Conservation (phyloP, 2,888 invertebrate genomes). For the Allygus modestus region DNA sequence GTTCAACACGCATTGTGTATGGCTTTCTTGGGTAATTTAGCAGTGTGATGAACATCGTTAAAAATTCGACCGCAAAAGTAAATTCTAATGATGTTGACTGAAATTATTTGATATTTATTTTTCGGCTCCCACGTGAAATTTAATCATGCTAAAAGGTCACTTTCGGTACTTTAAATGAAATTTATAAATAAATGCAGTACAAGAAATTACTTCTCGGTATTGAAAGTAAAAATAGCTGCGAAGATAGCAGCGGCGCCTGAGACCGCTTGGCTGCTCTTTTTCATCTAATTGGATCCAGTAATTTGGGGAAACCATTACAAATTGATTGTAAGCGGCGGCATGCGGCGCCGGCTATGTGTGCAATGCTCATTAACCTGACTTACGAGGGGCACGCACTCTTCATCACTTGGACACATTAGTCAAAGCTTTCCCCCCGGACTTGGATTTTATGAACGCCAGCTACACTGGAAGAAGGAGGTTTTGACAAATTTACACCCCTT, state of each 20-base stretch:
- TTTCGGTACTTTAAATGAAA: too few species aligned
- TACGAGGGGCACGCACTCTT: not conserved
- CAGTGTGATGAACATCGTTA: too few species aligned
- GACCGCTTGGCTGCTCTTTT: not conserved
- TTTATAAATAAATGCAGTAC: too few species aligned
- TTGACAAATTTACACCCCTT: conserved; percentile 50
- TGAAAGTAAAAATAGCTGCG: conserved; percentile 1
- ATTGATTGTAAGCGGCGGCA: conserved; percentile 24
- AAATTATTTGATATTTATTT: too few species aligned
- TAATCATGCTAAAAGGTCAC: too few species aligned
- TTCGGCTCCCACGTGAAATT: too few species aligned
- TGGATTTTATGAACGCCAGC: conserved; percentile 43
- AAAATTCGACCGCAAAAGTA: too few species aligned
- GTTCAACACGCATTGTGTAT: too few species aligned
- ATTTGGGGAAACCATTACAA: conserved; percentile 35
- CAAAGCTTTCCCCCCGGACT: conserved; percentile 34
- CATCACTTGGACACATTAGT: not conserved
- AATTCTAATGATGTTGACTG: too few species aligned
- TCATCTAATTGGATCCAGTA: conserved; percentile 4
- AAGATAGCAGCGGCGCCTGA: not conserved
- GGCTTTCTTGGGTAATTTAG: too few species aligned
- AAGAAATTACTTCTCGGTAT: conserved; percentile 8
- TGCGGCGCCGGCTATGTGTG: not conserved
- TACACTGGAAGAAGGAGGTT: not conserved
- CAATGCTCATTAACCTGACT: conserved; percentile 45